phyloP scores from a whole-genome alignment of 2,888 invertebrate genomes.

The Conomelus anceps region DNA sequence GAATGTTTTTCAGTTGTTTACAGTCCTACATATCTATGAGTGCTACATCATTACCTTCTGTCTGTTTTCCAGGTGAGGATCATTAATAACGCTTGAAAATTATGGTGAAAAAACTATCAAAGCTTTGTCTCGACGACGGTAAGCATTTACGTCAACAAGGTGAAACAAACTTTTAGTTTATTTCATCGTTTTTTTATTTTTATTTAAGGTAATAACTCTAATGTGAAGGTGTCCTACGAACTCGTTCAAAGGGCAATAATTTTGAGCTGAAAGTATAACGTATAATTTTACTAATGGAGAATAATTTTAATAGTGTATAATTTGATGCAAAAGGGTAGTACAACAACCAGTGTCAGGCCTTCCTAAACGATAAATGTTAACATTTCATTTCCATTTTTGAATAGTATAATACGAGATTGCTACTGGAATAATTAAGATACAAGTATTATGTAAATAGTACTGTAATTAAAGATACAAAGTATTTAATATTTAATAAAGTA shows the following conservation, averaged over 20 bases:
- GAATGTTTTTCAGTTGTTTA: not conserved
- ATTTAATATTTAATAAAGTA: too few species aligned
- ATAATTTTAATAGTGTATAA: not conserved
- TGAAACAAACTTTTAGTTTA: not conserved
- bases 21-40: not conserved
- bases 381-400: not conserved
- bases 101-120: not conserved
- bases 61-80: not conserved
- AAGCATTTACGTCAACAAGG: not conserved
- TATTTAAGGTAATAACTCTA: not conserved
- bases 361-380: too few species aligned
- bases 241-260: not conserved
- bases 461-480: too few species aligned
- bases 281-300: not conserved
- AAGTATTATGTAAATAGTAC: too few species aligned
- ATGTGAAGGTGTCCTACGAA: too few species aligned
- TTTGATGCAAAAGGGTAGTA: not conserved
- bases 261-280: not conserved
- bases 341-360: too few species aligned
- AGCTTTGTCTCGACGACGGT: not conserved
- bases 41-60: not conserved
- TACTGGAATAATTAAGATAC: too few species aligned
- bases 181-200: too few species aligned
- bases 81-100: not conserved
- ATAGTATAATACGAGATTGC: too few species aligned